A percentile compares a stretch with the other conserved stretches of the same genome.
Conservation (phyloP, 2,113 vertebrate genomes). For the Ctenodactylus gundi region DNA sequence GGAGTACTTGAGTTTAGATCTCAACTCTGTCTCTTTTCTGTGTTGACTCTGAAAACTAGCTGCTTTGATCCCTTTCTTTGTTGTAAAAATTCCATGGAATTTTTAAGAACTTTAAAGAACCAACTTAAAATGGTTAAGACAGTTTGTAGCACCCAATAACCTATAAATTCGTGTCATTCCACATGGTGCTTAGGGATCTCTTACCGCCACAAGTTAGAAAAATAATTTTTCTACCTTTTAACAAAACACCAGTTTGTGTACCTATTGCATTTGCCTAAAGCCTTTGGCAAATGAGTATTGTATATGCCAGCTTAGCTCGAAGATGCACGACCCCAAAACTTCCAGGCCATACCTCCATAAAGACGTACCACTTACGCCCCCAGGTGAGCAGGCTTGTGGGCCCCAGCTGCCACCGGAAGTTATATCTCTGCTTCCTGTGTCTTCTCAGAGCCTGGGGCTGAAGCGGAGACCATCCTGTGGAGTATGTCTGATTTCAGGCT, state of each 20-base stretch:
- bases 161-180: not conserved
- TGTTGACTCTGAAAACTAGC: not conserved
- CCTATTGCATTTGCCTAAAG: not conserved
- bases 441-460: not conserved
- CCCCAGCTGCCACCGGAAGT: too few species aligned
- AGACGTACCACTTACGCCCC: not conserved
- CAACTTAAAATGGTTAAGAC: not conserved
- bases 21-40: not conserved
- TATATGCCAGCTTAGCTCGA: not conserved
- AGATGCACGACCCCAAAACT: not conserved
- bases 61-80: not conserved
- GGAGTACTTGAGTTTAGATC: not conserved
- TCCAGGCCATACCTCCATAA: not conserved
- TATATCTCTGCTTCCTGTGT: not conserved
- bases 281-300: not conserved
- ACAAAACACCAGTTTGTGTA: not conserved
- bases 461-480: not conserved
- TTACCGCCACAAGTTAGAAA: not conserved
- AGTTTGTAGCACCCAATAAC: not conserved
- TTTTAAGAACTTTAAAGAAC: not conserved
- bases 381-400: too few species aligned
- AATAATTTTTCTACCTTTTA: not conserved
- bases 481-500: not conserved
- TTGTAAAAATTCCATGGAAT: not conserved
- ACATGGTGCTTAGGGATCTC: not conserved